Conservation (phyloP, 2,113 vertebrate genomes). For the Daphoenositta chrysoptera region DNA sequence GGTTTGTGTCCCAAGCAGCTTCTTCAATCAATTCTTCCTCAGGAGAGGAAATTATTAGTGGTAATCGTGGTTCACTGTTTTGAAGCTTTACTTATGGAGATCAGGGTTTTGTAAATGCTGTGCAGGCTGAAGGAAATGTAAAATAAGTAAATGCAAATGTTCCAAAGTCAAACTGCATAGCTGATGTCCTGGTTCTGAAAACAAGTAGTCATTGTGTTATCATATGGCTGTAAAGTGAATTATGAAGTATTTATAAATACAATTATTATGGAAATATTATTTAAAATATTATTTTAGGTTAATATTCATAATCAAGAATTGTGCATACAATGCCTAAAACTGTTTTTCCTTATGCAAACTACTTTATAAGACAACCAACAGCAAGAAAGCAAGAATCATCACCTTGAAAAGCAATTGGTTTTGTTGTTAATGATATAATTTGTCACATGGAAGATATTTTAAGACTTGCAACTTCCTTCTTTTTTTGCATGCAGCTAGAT, state of each 20-base stretch:
- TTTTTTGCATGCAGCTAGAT: background rate
- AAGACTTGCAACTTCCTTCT: fast-evolving
- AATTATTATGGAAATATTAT: background rate
- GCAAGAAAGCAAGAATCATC: background rate
- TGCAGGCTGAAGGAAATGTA: background rate
- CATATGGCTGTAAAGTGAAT: background rate
- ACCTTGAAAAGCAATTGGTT: background rate
- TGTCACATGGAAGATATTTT: background rate
- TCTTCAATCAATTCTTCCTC: too few species aligned
- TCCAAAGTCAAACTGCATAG: background rate
- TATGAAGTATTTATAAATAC: background rate
- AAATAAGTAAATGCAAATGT: background rate
- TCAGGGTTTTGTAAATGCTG: background rate
- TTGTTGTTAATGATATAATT: background rate
- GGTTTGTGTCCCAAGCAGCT: background rate
- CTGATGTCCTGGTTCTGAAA: background rate
- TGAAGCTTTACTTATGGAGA: background rate
- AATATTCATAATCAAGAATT: background rate
- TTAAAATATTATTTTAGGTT: background rate
- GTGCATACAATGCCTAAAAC: background rate
- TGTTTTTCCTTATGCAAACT: background rate
- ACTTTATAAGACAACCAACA: background rate
- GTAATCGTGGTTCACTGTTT: background rate
- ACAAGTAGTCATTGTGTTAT: background rate
- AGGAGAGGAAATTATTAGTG: background rate